A percentile compares a stretch with the other conserved stretches of the same genome.
Conservation (phyloP, 2,797 vertebrate genomes). For the Delichon dasypus region DNA sequence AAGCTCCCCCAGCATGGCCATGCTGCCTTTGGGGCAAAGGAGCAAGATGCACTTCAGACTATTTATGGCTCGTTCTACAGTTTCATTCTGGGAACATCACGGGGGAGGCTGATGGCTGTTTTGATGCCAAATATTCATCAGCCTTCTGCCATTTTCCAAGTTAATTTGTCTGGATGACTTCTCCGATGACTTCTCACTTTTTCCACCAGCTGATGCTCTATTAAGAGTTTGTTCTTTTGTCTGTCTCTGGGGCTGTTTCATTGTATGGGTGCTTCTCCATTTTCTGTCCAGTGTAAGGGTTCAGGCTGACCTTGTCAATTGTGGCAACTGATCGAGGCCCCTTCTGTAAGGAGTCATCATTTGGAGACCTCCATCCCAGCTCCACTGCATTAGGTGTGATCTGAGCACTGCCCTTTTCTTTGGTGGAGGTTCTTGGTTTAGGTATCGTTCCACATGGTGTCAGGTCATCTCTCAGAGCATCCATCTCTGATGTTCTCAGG, state of each 20-base stretch:
- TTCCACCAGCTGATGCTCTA: slow-evolving; percentile 20
- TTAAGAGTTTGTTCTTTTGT: slow-evolving; percentile 34
- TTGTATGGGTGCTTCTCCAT: not conserved
- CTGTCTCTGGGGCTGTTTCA: not conserved
- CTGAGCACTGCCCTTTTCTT: not conserved
- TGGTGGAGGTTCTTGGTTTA: not conserved
- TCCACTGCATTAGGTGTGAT: not conserved
- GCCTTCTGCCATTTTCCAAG: slow-evolving; percentile 38
- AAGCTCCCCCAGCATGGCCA: not conserved
- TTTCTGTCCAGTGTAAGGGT: not conserved
- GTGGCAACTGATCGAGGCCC: not conserved
- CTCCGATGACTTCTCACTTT: not conserved
- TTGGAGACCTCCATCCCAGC: not conserved
- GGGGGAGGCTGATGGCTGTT: slow-evolving; percentile 9
- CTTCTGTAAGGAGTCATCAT: not conserved
- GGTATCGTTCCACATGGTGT: not conserved
- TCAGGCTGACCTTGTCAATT: not conserved
- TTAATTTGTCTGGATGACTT: slow-evolving; percentile 28
- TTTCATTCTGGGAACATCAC: slow-evolving; percentile 32
- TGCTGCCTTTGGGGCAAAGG: slow-evolving; percentile 20
- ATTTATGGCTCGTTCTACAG: not conserved
- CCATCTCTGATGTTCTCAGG: not conserved
- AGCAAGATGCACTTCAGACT: slow-evolving; percentile 3
- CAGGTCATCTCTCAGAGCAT: not conserved
- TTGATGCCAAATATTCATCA: slow-evolving; percentile 23